phyloP scores from a whole-genome alignment of 2,888 invertebrate species.

The Diarsia rubi region DNA sequence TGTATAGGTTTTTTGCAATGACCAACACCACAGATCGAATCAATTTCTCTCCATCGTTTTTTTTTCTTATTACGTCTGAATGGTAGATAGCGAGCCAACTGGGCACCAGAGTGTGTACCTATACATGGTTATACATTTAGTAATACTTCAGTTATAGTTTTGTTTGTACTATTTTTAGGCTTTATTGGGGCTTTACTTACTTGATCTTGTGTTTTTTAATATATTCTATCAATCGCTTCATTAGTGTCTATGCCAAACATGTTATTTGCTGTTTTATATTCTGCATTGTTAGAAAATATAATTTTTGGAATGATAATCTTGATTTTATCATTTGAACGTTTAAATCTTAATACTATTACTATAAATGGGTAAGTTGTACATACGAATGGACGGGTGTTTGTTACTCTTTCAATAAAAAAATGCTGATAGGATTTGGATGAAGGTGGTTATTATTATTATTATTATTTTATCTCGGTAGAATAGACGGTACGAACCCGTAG shows the following conservation, averaged over 20 bases:
- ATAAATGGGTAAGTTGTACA: not conserved
- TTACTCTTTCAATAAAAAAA: not conserved
- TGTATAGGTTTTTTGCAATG: constrained; percentile 64
- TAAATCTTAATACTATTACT: constrained; percentile 8
- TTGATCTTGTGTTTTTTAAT: constrained; percentile 16
- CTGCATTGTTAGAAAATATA: not conserved
- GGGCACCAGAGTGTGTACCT: constrained; percentile 61
- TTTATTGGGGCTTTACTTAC: constrained; percentile 11
- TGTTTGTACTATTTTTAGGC: constrained; percentile 10
- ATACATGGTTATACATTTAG: constrained; percentile 38
- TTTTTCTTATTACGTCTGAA: constrained; percentile 76
- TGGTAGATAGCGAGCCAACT: constrained; percentile 73
- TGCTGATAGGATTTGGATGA: not conserved
- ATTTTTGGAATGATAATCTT: constrained; percentile 6
- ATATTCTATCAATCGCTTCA: constrained; percentile 28
- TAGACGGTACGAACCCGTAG: not conserved
- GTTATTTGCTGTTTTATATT: not conserved
- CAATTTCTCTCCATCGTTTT: constrained; percentile 79
- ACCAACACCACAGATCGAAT: constrained; percentile 77
- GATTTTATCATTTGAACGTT: constrained; percentile 40
- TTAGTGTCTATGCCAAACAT: constrained; percentile 8
- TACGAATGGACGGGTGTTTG: not conserved
- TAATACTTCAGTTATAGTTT: constrained; percentile 44
- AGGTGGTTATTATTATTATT: too few species aligned
- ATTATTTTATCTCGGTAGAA: not conserved